phyloP scores from a whole-genome alignment of 2,113 vertebrate species.

The Pandion haliaetus region DNA sequence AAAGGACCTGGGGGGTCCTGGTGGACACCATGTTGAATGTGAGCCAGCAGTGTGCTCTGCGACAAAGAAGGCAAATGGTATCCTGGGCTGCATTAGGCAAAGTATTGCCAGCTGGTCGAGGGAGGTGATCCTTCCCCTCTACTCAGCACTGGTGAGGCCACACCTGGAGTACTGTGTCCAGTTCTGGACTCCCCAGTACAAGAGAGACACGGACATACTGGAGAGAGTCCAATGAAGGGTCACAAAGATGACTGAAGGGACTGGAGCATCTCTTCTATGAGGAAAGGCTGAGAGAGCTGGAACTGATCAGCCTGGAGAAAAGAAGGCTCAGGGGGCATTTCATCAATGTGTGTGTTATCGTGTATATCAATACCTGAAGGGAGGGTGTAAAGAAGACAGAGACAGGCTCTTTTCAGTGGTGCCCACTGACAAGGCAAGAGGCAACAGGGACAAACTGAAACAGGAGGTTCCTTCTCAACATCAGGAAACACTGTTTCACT shows the following conservation, averaged over 20 bases:
- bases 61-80: neutral
- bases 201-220: no score
- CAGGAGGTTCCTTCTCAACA: neutral
- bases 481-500: neutral
- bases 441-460: neutral
- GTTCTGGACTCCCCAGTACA: neutral
- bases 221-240: neutral
- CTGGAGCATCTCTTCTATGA: neutral
- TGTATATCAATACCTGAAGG: neutral
- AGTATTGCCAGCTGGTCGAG: accelerated
- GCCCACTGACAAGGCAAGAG: neutral
- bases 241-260: neutral
- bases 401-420: neutral
- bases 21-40: neutral
- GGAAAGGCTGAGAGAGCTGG: neutral
- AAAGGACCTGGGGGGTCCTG: neutral
- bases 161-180: neutral
- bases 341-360: neutral
- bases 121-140: neutral
- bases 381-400: neutral
- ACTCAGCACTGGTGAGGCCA: neutral
- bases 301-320: neutral
- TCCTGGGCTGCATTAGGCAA: neutral
- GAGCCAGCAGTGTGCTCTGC: neutral
- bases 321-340: neutral